Conservation (phyloP, 2,113 vertebrate species). For the Bubo scandiacus region DNA sequence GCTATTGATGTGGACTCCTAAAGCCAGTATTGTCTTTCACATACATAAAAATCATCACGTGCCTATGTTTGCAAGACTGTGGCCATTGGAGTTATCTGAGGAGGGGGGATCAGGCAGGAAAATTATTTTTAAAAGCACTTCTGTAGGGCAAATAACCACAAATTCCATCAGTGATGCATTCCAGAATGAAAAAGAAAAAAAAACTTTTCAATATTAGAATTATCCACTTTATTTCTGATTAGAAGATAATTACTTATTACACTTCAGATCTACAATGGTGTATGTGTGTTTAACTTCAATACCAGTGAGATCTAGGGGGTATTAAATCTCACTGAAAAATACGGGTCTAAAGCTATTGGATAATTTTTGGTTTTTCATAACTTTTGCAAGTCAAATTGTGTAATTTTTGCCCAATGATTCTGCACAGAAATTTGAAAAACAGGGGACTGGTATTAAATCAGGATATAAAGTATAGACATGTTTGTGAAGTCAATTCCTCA, state of each 20-base stretch:
- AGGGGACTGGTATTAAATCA: background rate
- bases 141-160: background rate
- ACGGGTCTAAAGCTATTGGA: background rate
- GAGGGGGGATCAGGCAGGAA: background rate
- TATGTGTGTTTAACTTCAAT: background rate
- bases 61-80: background rate
- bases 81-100: background rate
- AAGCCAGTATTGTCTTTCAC: background rate
- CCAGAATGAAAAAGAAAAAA: background rate
- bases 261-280: background rate
- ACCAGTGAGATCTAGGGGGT: background rate
- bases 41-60: background rate
- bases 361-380: background rate
- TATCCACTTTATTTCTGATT: background rate
- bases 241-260: background rate
- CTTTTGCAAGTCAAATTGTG: background rate
- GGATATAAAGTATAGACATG: background rate
- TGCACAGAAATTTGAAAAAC: background rate
- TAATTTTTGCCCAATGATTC: background rate
- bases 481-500: background rate
- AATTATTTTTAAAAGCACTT: background rate
- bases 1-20: background rate
- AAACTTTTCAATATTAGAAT: background rate
- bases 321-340: background rate
- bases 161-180: background rate